Conservation (phyloP, 2,888 invertebrate species). For the Cotesia congregata region DNA sequence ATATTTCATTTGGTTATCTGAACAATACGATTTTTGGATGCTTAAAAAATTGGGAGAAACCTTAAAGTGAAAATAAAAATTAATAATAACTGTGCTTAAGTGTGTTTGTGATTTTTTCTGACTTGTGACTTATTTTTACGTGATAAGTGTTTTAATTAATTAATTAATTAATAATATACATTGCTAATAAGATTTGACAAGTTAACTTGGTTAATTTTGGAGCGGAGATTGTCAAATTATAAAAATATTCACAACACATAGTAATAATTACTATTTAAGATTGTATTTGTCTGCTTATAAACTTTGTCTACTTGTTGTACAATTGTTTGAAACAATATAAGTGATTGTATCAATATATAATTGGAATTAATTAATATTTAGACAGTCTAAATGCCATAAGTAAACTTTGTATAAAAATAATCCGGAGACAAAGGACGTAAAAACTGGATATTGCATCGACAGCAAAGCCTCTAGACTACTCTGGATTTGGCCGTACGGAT, state of each 20-base stretch:
- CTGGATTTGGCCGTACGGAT: slow-evolving; percentile 24
- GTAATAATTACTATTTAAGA: too few relatives aligned
- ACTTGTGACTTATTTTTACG: background rate
- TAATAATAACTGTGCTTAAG: background rate
- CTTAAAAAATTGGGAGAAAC: too few relatives aligned
- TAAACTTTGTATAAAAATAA: too few relatives aligned
- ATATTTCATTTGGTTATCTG: too few relatives aligned
- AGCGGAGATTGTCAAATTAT: too few relatives aligned
- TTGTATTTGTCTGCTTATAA: background rate
- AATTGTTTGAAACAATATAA: background rate
- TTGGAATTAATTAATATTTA: too few relatives aligned
- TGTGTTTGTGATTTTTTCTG: background rate
- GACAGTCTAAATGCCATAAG: too few relatives aligned
- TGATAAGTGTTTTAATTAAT: background rate
- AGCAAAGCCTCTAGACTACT: slow-evolving; percentile 28
- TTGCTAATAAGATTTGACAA: background rate
- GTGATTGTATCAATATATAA: too few relatives aligned
- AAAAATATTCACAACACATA: too few relatives aligned
- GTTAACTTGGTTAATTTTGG: background rate
- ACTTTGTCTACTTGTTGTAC: background rate
- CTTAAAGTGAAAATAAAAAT: background rate
- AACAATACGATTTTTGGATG: too few relatives aligned
- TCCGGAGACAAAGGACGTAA: background rate
- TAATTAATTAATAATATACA: background rate
- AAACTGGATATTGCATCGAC: slow-evolving; percentile 36